Base-by-base conservation (phyloP, 2,888 invertebrate species). In the Crematogaster levior region DNA sequence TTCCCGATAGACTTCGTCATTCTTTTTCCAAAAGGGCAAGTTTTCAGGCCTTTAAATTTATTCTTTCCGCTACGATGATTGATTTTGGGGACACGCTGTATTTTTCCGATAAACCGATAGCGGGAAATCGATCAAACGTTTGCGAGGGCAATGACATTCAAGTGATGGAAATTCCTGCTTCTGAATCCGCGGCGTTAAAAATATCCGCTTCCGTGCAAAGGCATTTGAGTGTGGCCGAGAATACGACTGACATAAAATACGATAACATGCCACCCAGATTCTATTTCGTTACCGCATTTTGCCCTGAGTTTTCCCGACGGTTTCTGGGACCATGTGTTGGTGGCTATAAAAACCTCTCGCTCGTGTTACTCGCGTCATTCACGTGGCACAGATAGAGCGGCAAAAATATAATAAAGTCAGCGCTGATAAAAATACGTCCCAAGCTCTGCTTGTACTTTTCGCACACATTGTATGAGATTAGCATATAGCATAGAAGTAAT, bases 381-480 rank as follows among this genome's bases (percentile, higher is more conserved):
- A 43, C 18, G 43, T 70, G 12, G 7, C 30, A 30, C 77, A 34
- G 70, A 79, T 68, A 56, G 70, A 77, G 53, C 77, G 60, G 24
- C 77, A 77, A 79, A 70, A 79, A 79, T 79, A 79, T 70, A 56
- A 79, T 70, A 68, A 79, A 70, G 53, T 68, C 40, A 18, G 51
- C 40, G 40, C 43, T 79, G 43, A 79, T 79, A 79, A 79, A 79
- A 79, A 79, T 79, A 37, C n/a, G 43, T 56, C 24, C 21, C 43
- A 6, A 34, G 15, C 40, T 9, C 18, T 6, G 51, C 43, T 24
- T 15, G 68, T 77, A 34, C 24, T 43, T 56, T 70, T 56, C 43
- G 30, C 77, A 66, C 43, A 43, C 43, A 43, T 66, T n/a, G 7
- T 30, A 30, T n/a, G 43, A 77, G 34, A 77, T 56, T 56, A 56